Evolutionary conservation across 2,113 vertebrate species (phyloP).

Genomic region (Triplophysa siluroides): DNA sequence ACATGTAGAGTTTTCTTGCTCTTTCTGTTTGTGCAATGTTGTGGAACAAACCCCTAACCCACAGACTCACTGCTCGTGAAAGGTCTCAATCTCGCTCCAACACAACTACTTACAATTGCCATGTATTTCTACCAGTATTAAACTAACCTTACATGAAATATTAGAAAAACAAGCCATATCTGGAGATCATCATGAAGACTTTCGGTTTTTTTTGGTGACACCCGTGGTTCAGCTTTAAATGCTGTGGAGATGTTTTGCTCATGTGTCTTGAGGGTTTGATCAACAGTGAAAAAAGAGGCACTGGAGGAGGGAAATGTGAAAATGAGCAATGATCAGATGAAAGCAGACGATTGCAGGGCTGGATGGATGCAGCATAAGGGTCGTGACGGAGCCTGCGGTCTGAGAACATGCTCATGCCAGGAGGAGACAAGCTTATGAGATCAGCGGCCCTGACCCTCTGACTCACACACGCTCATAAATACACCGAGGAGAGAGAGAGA

Average conservation of each 20-base stretch:
- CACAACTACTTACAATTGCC: too few species aligned
- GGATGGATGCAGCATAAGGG: neutral
- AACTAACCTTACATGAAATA: too few species aligned
- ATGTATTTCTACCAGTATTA: too few species aligned
- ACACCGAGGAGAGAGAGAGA: neutral
- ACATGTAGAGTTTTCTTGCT: too few species aligned
- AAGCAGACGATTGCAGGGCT: neutral
- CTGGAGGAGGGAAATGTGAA: constrained; percentile 5
- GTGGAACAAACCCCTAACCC: too few species aligned
- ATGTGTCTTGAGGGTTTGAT: neutral
- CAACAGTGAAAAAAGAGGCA: neutral
- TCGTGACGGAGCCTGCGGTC: constrained; percentile 21
- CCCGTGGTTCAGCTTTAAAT: neutral
- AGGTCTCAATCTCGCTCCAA: too few species aligned
- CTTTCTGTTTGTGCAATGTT: too few species aligned
- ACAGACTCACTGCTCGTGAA: too few species aligned
- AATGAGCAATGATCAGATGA: constrained; percentile 12
- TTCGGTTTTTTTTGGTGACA: too few species aligned
- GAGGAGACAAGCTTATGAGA: neutral
- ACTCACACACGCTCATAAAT: constrained; percentile 5
- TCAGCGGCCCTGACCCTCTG: neutral
- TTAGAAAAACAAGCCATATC: too few species aligned
- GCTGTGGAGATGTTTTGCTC: neutral
- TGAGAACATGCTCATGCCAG: neutral
- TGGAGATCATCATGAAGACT: too few species aligned